Conservation (phyloP, 92 coral and sea anemone species). For the Epizoanthus illoricatus region DNA sequence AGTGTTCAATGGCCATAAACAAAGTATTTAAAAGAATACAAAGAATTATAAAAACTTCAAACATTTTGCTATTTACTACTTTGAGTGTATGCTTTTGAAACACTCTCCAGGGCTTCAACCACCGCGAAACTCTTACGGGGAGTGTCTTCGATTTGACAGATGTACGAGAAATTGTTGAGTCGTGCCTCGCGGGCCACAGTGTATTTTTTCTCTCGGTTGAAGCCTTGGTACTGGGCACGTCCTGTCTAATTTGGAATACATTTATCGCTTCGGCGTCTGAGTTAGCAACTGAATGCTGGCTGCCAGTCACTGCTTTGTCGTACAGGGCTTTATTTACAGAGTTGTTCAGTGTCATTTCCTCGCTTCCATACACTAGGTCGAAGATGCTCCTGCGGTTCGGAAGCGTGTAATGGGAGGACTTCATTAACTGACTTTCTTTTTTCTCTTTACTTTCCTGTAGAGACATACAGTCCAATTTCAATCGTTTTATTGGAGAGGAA, state of each 20-base stretch:
- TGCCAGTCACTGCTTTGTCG: constrained; percentile 54
- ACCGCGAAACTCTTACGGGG: constrained; percentile 6
- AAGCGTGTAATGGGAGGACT: constrained; percentile 59
- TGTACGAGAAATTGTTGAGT: not conserved
- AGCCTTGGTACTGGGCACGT: not conserved
- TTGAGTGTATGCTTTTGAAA: constrained; percentile 45
- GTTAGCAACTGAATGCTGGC: constrained; percentile 48
- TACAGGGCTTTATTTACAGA: constrained; percentile 54
- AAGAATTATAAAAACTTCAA: constrained; percentile 74
- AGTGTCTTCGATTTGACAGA: not conserved
- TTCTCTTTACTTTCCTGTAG: constrained; percentile 61
- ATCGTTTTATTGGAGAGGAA: not conserved
- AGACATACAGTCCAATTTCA: not conserved
- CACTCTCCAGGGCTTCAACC: constrained; percentile 23
- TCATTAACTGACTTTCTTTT: constrained; percentile 39
- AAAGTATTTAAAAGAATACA: constrained; percentile 86
- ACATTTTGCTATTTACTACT: constrained; percentile 58
- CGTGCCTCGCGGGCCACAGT: not conserved
- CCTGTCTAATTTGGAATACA: constrained; percentile 67
- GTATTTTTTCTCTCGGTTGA: not conserved
- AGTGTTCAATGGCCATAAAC: constrained; percentile 85
- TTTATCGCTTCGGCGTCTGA: constrained; percentile 54
- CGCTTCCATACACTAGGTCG: constrained; percentile 69
- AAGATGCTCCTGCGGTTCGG: constrained; percentile 64
- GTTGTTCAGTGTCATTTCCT: constrained; percentile 50